Percentiles rank a stretch among this genome's conserved stretches.
These are phyloP conservation scores for Muricea muricata DNA, from an alignment of 92 coral and sea anemone genomes.

Conservation along the genomic window DNA sequence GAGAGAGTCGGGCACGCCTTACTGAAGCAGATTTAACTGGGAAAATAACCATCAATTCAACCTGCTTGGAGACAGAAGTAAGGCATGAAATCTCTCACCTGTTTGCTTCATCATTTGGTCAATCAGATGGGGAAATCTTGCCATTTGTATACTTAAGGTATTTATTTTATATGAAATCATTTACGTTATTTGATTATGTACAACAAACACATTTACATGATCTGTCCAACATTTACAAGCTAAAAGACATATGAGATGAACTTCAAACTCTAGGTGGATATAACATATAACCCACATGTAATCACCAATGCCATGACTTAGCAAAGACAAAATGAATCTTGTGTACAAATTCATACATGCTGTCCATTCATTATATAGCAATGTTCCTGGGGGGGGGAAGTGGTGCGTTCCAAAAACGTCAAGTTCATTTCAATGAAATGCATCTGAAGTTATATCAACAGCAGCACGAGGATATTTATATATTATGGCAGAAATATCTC, in stretches of 20 bases:
- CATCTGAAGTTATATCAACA: constrained; percentile 46
- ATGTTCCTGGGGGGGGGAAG: constrained; percentile 46
- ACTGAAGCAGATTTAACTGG: constrained; percentile 63
- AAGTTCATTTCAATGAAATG: constrained; percentile 51
- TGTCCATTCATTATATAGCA: constrained; percentile 14
- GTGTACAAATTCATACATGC: too few species aligned
- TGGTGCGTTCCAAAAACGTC: constrained; percentile 39
- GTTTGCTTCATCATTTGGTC: constrained; percentile 58
- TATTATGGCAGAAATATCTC: constrained; percentile 54
- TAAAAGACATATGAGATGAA: too few species aligned
- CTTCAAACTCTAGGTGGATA: too few species aligned
- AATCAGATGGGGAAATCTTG: constrained; percentile 35
- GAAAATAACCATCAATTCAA: constrained; percentile 48
- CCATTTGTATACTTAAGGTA: constrained; percentile 64
- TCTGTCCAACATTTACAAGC: too few species aligned
- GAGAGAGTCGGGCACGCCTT: constrained; percentile 41
- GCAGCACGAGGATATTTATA: constrained; percentile 61
- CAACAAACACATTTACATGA: too few species aligned
- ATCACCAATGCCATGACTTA: background rate
- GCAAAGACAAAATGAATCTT: too few species aligned
- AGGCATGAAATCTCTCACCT: constrained; percentile 51
- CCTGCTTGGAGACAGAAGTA: constrained; percentile 52
- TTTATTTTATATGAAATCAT: background rate
- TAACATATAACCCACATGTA: too few species aligned
- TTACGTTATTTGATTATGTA: background rate